Evolutionary conservation across 2,888 invertebrate species (phyloP), one percentile per base, ranked within the genome.

Genomic region (Drosophila rubida): DNA sequence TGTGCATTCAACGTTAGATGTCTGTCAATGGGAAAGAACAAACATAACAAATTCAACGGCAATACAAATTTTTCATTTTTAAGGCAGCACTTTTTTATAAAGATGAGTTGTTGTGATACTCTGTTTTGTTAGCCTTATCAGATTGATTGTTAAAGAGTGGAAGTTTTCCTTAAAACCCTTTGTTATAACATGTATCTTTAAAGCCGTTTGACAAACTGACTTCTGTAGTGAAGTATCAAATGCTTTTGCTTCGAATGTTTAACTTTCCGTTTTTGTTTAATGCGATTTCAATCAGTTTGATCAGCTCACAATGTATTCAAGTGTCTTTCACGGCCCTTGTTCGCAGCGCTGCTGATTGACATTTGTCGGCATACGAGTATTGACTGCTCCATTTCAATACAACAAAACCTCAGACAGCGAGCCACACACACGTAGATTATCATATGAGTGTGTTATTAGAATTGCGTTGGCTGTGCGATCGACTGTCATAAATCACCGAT

Each of bases 311-410:
- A n/a, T 66, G 39, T 41, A 46, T 74, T 41, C 42, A 35, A 71
- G 61, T 70, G 76, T 64, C 59, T 70, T 61, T 68, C 54, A 66
- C 46, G 69, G 66, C 70, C 65, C 65, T 67, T 60, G 57, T 63
- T 54, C 27, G 45, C 22, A 48, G 30, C 35, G 37, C 25, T 14
- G 39, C 32, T 65, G 79, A 87, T 81, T 87, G 82, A 84, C 81
- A 84, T 80, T 80, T 78, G 84, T 78, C 59, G 65, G 77, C 64
- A 59, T 70, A n/a, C n/a, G n/a, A n/a, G n/a, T n/a, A 73, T 74
- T 63, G 77, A 68, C 54, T 82, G 80, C 62, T 79, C 62, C 57
- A 72, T 66, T 71, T 72, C 41, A 63, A 63, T 48, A 39, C 6
- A 67, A 32, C n/a, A 61, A 19, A 48, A 30, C 23, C 14, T 19